These are phyloP conservation scores for Holocentrus rufus DNA, from an alignment of 2,797 vertebrate genomes.

Conservation along the genomic window DNA sequence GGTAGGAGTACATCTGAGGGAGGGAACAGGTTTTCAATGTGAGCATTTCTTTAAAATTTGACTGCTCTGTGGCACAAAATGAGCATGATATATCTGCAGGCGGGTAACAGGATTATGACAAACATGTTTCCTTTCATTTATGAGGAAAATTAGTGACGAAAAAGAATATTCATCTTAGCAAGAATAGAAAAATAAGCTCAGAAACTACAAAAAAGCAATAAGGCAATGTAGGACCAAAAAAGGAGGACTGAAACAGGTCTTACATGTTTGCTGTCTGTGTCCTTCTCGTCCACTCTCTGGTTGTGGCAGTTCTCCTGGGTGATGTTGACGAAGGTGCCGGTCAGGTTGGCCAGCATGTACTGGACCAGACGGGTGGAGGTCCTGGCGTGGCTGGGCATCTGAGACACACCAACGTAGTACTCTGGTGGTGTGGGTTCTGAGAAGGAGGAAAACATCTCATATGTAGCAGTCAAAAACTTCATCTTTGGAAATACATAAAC, in stretches of 20 bases:
- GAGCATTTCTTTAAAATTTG: no score
- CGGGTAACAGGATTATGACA: background rate
- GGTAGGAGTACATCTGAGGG: slow-evolving; percentile 83
- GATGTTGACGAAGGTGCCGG: slow-evolving; percentile 80
- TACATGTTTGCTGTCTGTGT: slow-evolving; percentile 84
- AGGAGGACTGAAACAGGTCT: slow-evolving; percentile 20
- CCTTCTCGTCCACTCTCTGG: slow-evolving; percentile 76
- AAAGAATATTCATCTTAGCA: background rate
- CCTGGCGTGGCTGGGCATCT: slow-evolving; percentile 67
- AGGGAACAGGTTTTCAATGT: background rate
- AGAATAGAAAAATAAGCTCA: background rate
- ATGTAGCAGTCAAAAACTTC: background rate
- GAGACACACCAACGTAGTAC: slow-evolving; percentile 86
- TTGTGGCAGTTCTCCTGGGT: slow-evolving; percentile 87
- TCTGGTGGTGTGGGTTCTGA: slow-evolving; percentile 84
- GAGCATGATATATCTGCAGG: no score
- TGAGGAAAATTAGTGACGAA: background rate
- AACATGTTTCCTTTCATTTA: background rate
- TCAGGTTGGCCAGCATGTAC: slow-evolving; percentile 89
- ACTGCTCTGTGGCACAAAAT: no score
- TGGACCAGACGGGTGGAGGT: slow-evolving; percentile 82
- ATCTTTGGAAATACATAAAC: no score
- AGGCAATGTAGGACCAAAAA: background rate
- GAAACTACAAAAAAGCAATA: background rate
- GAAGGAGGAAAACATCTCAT: background rate